Evolutionary conservation across 1,140 invertebrate species (phyloP).

Genomic region (Pectinophora gossypiella): DNA sequence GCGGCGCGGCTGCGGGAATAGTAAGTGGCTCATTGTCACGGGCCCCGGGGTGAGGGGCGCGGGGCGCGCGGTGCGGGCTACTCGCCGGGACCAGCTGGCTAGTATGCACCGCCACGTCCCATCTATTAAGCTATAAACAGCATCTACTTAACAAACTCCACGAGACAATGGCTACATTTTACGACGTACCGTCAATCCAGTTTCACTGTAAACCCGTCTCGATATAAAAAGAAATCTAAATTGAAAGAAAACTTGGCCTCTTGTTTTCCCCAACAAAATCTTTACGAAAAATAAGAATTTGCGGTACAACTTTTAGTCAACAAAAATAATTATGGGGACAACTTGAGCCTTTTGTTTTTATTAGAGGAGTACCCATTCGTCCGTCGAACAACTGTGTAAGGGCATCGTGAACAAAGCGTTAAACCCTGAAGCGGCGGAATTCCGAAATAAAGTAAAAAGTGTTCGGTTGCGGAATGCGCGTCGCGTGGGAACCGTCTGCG

Average conservation of each 20-base stretch:
- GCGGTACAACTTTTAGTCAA: too few relatives aligned
- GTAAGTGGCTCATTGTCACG: neutral
- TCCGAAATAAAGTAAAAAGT: slow-evolving; percentile 1
- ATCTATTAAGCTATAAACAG: too few relatives aligned
- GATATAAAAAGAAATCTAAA: too few relatives aligned
- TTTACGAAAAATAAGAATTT: neutral
- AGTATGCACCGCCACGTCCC: too few relatives aligned
- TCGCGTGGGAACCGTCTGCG: neutral
- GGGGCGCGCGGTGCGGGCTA: neutral
- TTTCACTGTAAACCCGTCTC: too few relatives aligned
- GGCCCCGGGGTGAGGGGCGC: neutral
- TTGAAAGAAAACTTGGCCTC: too few relatives aligned
- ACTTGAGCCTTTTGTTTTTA: neutral
- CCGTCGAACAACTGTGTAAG: slow-evolving; percentile 1
- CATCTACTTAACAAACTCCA: too few relatives aligned
- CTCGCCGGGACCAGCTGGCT: too few relatives aligned
- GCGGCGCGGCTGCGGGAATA: neutral
- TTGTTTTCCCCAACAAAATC: neutral
- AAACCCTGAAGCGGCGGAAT: neutral
- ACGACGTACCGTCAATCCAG: too few relatives aligned
- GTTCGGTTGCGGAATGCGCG: neutral
- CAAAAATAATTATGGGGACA: neutral
- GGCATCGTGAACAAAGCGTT: slow-evolving; percentile 2
- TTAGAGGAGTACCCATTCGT: neutral
- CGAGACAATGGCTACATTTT: too few relatives aligned